A percentile compares a stretch with the other conserved stretches of the same genome.
Conservation (phyloP, 2,888 invertebrate genomes). For the Acholoe squamosa region DNA sequence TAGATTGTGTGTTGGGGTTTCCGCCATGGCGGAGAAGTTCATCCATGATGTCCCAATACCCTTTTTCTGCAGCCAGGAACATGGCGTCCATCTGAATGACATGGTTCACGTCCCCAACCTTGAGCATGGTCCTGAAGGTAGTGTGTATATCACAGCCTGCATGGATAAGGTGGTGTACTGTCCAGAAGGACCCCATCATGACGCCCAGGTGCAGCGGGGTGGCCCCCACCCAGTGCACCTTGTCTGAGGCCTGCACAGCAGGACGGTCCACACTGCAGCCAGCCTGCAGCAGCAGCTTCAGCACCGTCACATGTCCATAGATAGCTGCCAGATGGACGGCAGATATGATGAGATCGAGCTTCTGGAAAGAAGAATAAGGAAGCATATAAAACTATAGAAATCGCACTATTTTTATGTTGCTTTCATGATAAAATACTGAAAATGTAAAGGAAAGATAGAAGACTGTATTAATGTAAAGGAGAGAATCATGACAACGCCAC, state of each 20-base stretch:
- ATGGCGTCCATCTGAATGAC: not conserved
- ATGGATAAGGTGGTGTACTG: not conserved
- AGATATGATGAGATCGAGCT: not conserved
- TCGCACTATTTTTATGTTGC: too few species aligned
- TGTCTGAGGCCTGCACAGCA: not conserved
- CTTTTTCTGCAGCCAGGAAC: not conserved
- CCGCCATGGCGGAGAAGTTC: not conserved
- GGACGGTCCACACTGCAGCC: not conserved
- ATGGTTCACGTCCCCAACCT: not conserved
- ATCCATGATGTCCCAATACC: not conserved
- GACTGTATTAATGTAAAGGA: too few species aligned
- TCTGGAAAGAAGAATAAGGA: not conserved
- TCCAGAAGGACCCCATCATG: not conserved
- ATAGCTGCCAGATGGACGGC: not conserved
- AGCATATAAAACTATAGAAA: too few species aligned
- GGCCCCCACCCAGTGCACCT: not conserved
- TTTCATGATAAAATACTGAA: too few species aligned
- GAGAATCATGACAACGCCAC: too few species aligned
- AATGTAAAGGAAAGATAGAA: too few species aligned
- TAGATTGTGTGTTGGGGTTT: not conserved
- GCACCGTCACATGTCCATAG: not conserved
- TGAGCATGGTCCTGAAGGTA: not conserved
- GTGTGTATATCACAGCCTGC: not conserved
- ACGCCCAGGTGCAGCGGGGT: not conserved
- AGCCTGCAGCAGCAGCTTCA: not conserved